Conservation (phyloP, 2,113 vertebrate genomes). For the Nibea coibor region DNA sequence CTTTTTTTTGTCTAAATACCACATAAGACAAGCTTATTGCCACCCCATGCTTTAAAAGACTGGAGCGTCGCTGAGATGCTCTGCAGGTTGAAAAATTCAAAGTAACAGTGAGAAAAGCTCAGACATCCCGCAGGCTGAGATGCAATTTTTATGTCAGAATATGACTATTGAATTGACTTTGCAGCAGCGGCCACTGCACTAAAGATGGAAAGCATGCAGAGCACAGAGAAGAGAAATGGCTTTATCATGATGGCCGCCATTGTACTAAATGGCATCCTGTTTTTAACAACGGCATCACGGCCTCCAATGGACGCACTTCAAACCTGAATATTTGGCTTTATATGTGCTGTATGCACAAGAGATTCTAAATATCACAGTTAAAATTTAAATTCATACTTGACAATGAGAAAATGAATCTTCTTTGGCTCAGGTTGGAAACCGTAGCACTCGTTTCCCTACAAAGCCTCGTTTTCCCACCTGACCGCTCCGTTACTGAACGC, state of each 20-base stretch:
- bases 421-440: neutral
- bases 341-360: neutral
- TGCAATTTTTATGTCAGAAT: neutral
- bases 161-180: neutral
- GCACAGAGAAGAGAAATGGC: neutral
- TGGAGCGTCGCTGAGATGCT: neutral
- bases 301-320: neutral
- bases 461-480: conserved; percentile 16
- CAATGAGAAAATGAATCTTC: neutral
- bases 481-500: neutral
- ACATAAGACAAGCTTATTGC: neutral
- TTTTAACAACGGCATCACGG: neutral
- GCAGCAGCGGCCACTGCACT: neutral
- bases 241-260: neutral
- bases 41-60: neutral
- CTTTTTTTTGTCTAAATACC: neutral
- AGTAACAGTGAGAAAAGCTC: neutral
- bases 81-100: neutral
- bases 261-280: neutral
- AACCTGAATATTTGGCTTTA: no score
- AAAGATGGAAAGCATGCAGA: neutral
- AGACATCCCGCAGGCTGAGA: neutral
- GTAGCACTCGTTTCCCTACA: neutral
- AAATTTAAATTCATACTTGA: no score
- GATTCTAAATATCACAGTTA: neutral